Evolutionary conservation across 2,888 invertebrate genomes (phyloP), one percentile per base, ranked within the genome.

Genomic region (Tetheella fluctuosa): DNA sequence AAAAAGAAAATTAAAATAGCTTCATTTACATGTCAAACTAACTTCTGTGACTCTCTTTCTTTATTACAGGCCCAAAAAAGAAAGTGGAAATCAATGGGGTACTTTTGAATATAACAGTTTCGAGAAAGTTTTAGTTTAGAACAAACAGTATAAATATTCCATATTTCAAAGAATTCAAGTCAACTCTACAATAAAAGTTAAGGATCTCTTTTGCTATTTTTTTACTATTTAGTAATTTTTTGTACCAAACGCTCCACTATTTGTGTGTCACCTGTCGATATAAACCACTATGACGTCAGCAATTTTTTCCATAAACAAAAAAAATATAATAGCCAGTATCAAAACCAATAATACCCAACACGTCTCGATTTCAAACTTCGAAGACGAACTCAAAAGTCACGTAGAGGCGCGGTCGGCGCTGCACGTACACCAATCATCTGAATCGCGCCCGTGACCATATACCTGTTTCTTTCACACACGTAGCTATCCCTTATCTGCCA

Each of bases 381-480:
- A 48, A 48, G 48, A 48, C 48, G 48, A 48, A 48, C 48, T 81
- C 81, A 77, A 80, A 82, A 88, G 90, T 91, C 91, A 91, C 91
- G 91, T 90, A 86, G 77, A 83, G 77, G 78, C 79, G 91, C 89
- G 91, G 90, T 89, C 86, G 85, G 77, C 81, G 81, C 79, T 78
- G 87, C 92, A 92, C 91, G 91, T 91, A 89, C 86, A 85, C 88
- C 90, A 90, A 92, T 92, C 91, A 90, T 91, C 90, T 84, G 80
- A 88, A 86, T 86, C 86, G 84, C 84, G 81, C 83, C 88, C 86
- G 88, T 90, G 89, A 90, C 90, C 90, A 84, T 85, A 84, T 73
- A 65, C 48, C 79, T 56, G 64, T 85, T 88, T 77, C 84, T 67
- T 65, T 88, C 80, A 59, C 70, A 58, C 78, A 7, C 48, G 64